phyloP scores from a whole-genome alignment of 2,888 invertebrate species.

The Octonoba sinensis region DNA sequence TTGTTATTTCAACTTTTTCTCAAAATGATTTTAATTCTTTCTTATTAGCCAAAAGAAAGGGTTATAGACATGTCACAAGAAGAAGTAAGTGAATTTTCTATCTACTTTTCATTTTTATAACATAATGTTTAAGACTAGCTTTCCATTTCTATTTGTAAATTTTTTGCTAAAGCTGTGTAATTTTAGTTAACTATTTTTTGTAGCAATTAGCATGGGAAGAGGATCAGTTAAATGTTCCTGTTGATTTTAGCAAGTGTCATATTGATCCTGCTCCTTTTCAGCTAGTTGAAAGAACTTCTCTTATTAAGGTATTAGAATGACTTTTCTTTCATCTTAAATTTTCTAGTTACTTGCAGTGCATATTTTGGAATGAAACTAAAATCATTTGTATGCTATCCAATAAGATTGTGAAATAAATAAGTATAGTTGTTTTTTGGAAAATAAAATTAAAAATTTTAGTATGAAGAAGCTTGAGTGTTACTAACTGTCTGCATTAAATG shows the following conservation, averaged over 20 bases:
- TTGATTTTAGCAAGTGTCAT: conserved; percentile 74
- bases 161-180: neutral
- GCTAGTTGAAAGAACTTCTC: conserved; percentile 72
- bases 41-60: conserved; percentile 73
- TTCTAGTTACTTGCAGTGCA: too few species aligned
- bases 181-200: neutral
- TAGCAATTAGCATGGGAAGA: conserved; percentile 91
- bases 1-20: neutral
- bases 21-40: conserved; percentile 48
- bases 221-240: conserved; percentile 80
- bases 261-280: conserved; percentile 99
- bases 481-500: too few species aligned
- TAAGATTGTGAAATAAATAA: too few species aligned
- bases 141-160: too few species aligned
- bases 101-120: neutral
- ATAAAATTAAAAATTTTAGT: too few species aligned
- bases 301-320: conserved; percentile 62
- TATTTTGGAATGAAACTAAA: too few species aligned
- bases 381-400: too few species aligned
- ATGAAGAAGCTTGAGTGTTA: too few species aligned
- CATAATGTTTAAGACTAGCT: too few species aligned
- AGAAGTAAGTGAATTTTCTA: conserved; percentile 73
- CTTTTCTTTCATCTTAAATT: too few species aligned
- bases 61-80: conserved; percentile 95
- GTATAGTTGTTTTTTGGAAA: too few species aligned